phyloP scores from a whole-genome alignment of 2,888 invertebrate species.

The Agrochola circellaris region DNA sequence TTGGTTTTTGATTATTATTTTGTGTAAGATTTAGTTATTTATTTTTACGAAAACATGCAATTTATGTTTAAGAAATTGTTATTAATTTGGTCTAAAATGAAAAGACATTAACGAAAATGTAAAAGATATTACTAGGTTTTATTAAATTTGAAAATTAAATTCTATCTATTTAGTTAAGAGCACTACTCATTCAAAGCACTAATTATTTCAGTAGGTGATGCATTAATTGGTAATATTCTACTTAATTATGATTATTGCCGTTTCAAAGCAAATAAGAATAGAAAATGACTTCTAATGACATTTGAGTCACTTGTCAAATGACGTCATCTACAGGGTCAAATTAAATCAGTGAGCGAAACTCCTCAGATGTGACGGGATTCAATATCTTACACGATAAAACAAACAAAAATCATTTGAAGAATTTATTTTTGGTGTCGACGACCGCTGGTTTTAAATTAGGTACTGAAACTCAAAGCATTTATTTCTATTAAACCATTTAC shows the following conservation, averaged over 20 bases:
- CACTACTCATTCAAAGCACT: constrained; percentile 5
- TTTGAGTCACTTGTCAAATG: constrained; percentile 40
- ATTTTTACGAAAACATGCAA: constrained; percentile 4
- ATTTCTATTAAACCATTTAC: no score
- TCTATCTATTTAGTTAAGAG: constrained; percentile 3
- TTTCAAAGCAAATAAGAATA: constrained; percentile 10
- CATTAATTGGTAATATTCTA: constrained; percentile 40
- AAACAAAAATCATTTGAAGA: background rate
- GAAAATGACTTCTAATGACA: constrained; percentile 13
- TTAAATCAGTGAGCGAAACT: background rate
- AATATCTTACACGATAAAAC: background rate
- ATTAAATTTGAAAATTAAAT: constrained; percentile 12
- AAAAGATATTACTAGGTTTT: constrained; percentile 22
- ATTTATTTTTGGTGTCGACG: background rate
- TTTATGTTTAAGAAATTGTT: constrained; percentile 3
- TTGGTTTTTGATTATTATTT: constrained; percentile 27
- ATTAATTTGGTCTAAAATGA: constrained; percentile 7
- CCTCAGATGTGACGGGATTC: background rate
- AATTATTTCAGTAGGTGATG: constrained; percentile 1
- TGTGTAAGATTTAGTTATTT: constrained; percentile 20
- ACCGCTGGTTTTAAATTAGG: background rate
- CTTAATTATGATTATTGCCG: constrained; percentile 1
- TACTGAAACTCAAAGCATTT: no score
- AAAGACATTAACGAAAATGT: constrained; percentile 29
- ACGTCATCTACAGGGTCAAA: constrained; percentile 4